A percentile compares a stretch with the other conserved stretches of the same genome.
Evolutionary conservation across 2,888 invertebrate species (phyloP).

Genomic region (Athalia cordata): DNA sequence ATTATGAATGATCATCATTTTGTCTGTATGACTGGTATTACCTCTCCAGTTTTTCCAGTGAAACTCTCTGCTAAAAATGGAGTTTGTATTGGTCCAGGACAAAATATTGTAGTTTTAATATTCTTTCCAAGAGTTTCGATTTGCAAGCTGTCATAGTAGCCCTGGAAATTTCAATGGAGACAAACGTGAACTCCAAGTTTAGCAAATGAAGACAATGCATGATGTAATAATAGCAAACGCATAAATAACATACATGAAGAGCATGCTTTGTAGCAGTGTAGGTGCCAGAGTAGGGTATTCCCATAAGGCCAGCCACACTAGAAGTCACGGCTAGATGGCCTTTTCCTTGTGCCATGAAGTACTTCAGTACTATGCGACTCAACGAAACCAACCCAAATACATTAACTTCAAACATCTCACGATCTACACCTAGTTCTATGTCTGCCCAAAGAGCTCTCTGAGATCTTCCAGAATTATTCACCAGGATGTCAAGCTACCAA

Average conservation of each 20-base stretch:
- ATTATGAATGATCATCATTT: slow-evolving; percentile 40
- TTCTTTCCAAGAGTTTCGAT: slow-evolving; percentile 78
- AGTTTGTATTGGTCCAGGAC: slow-evolving; percentile 87
- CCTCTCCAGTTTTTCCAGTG: slow-evolving; percentile 79
- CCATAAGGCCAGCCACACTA: slow-evolving; percentile 83
- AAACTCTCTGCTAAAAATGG: slow-evolving; percentile 82
- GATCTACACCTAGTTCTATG: slow-evolving; percentile 83
- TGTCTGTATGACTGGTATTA: slow-evolving; percentile 61
- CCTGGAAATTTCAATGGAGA: slow-evolving; percentile 74
- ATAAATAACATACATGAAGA: slow-evolving; percentile 78
- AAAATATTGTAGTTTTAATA: slow-evolving; percentile 81
- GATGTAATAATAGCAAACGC: background rate
- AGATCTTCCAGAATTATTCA: slow-evolving; percentile 89
- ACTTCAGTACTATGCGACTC: slow-evolving; percentile 80
- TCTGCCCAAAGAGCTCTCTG: slow-evolving; percentile 85
- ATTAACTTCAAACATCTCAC: slow-evolving; percentile 85
- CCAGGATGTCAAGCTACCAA: slow-evolving; percentile 81
- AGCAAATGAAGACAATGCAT: background rate
- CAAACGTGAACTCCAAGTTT: background rate
- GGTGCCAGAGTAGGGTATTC: slow-evolving; percentile 80
- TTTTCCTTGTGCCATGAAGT: slow-evolving; percentile 76
- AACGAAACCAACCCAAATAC: slow-evolving; percentile 84
- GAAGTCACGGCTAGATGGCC: slow-evolving; percentile 87
- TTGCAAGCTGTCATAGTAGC: slow-evolving; percentile 82
- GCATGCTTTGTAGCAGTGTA: slow-evolving; percentile 87